A percentile compares a stretch with the other conserved stretches of the same genome.
These are phyloP conservation scores for Mormoops blainvillei DNA, from an alignment of 2,113 vertebrate species.

Conservation along the genomic window DNA sequence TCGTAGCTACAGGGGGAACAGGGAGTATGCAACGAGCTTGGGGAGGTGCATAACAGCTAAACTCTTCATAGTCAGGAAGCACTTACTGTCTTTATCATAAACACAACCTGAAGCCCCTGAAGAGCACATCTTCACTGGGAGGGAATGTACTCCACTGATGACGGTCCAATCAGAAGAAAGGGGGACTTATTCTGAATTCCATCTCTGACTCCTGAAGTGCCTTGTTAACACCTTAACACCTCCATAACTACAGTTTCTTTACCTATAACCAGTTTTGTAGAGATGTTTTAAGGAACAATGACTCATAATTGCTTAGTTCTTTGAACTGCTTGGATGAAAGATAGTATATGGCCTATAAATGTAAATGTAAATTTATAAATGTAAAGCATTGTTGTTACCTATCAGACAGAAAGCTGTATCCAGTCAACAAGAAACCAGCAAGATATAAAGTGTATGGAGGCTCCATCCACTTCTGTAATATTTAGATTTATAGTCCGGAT, in stretches of 20 bases:
- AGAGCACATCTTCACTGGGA: not conserved
- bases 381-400: conserved; percentile 41
- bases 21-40: not conserved
- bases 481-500: conserved; percentile 2
- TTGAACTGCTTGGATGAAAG: conserved; percentile 51
- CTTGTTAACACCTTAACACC: not conserved
- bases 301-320: conserved; percentile 54
- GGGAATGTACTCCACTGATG: not conserved
- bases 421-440: conserved; percentile 28
- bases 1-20: accelerated
- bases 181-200: not conserved
- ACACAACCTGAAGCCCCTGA: not conserved
- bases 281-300: conserved; percentile 48
- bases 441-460: conserved; percentile 2
- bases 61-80: not conserved
- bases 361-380: conserved; percentile 52
- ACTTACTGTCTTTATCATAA: not conserved
- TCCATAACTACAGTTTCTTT: not conserved
- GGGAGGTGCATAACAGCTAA: not conserved
- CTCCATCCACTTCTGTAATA: not conserved
- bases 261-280: not conserved
- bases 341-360: conserved; percentile 35
- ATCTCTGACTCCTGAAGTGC: not conserved
- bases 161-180: not conserved
- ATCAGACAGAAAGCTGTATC: conserved; percentile 41